phyloP scores from a whole-genome alignment of 2,113 vertebrate species.

The Hylia prasina region DNA sequence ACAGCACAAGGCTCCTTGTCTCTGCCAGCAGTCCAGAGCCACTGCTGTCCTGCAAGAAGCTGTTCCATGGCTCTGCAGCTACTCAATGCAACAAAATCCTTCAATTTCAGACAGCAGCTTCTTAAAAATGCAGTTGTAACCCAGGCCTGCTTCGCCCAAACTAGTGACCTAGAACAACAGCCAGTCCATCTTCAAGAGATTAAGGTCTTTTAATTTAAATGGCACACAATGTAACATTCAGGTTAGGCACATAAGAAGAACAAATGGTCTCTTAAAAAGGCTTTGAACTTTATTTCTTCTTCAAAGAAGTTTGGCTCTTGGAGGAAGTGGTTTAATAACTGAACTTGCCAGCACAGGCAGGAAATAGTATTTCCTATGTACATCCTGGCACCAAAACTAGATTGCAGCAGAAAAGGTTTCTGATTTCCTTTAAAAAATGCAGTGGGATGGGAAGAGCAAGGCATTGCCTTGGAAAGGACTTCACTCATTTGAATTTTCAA shows the following conservation, averaged over 20 bases:
- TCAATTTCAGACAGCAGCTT: background rate
- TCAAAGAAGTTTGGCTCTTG: conserved; percentile 49
- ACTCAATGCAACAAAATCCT: background rate
- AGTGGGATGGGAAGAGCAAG: background rate
- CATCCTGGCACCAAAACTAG: conserved; percentile 43
- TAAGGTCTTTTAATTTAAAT: background rate
- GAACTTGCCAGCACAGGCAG: conserved; percentile 42
- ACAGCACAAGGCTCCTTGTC: background rate
- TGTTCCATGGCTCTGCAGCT: background rate
- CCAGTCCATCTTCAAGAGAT: conserved; percentile 34
- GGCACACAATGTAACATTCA: background rate
- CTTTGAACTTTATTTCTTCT: conserved; percentile 69
- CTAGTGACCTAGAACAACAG: background rate
- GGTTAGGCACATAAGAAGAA: conserved; percentile 53
- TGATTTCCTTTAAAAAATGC: conserved; percentile 28
- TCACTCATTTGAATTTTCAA: background rate
- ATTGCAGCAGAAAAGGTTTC: conserved; percentile 17
- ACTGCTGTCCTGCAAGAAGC: background rate
- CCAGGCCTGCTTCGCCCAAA: background rate
- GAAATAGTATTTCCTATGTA: conserved; percentile 55
- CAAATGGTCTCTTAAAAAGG: conserved; percentile 59
- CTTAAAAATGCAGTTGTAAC: background rate
- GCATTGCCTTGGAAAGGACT: background rate
- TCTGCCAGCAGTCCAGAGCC: background rate
- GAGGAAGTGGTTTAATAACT: conserved; percentile 63